phyloP scores from a whole-genome alignment of 64 coral and sea anemone genomes.

The Platygyra sinensis region DNA sequence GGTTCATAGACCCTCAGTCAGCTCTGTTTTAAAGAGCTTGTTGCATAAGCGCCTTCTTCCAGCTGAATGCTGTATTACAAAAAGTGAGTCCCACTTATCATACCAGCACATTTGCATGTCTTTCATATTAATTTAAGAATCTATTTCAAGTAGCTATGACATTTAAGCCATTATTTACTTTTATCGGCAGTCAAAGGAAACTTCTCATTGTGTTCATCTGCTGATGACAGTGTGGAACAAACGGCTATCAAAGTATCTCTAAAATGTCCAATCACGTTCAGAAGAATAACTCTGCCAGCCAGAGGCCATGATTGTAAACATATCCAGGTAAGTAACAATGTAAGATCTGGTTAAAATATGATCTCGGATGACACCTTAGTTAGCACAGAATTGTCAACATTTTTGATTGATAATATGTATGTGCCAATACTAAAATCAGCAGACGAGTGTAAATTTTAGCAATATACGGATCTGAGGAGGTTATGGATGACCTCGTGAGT shows the following conservation, averaged over 20 bases:
- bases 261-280: constrained; percentile 97
- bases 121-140: too few relatives aligned
- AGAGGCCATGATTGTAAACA: constrained; percentile 98
- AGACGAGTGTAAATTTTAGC: too few relatives aligned
- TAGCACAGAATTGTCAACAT: too few relatives aligned
- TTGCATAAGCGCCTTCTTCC: constrained; percentile 93
- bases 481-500: too few relatives aligned
- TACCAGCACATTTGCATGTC: too few relatives aligned
- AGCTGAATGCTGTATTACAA: constrained; percentile 88
- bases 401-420: too few relatives aligned
- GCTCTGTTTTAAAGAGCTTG: constrained; percentile 92
- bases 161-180: neutral
- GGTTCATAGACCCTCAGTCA: constrained; percentile 95
- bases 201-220: constrained; percentile 67
- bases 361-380: too few relatives aligned
- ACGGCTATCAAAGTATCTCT: constrained; percentile 97
- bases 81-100: constrained; percentile 58
- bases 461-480: too few relatives aligned
- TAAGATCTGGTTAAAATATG: too few relatives aligned
- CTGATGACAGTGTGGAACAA: constrained; percentile 94
- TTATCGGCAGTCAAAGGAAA: constrained; percentile 78
- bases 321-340: constrained; percentile 73
- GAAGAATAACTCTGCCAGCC: constrained; percentile 93
- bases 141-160: too few relatives aligned
- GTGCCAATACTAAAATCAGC: too few relatives aligned